Conservation (phyloP, 1,140 invertebrate species). For the Bombus turneri region DNA sequence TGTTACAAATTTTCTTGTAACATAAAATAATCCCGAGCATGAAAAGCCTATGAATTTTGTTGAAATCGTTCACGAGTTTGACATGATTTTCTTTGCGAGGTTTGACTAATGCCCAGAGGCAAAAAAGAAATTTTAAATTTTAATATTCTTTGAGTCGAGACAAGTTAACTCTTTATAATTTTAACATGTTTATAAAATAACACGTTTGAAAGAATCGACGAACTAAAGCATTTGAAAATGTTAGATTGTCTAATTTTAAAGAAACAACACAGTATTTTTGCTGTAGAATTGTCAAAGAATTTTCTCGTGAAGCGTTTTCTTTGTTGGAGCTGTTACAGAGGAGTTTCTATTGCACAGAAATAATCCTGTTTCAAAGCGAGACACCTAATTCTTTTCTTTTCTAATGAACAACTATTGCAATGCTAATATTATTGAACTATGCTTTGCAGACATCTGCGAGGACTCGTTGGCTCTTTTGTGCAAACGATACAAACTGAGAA, state of each 20-base stretch:
- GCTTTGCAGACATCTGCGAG: slow-evolving; percentile 20
- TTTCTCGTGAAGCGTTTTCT: neutral
- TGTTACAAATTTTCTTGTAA: too few species aligned
- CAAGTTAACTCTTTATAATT: too few species aligned
- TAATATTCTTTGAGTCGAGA: neutral
- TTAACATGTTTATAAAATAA: too few species aligned
- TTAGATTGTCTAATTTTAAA: too few species aligned
- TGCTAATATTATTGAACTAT: too few species aligned
- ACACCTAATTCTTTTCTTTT: neutral
- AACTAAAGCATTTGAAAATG: too few species aligned
- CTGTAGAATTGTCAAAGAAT: neutral
- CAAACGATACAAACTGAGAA: neutral
- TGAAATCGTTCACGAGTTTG: neutral
- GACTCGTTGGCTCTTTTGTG: slow-evolving; percentile 19
- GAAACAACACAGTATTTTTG: too few species aligned
- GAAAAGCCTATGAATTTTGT: neutral
- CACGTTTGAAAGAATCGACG: too few species aligned
- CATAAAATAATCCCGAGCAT: neutral
- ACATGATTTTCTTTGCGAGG: neutral
- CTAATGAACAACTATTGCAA: too few species aligned
- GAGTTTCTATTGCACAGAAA: neutral
- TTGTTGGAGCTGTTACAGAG: neutral
- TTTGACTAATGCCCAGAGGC: neutral
- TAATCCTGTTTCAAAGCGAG: neutral
- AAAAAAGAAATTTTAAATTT: too few species aligned